Evolutionary conservation across 2,888 invertebrate species (phyloP), one percentile per base, ranked within the genome.

Genomic region (Fragum sueziense): DNA sequence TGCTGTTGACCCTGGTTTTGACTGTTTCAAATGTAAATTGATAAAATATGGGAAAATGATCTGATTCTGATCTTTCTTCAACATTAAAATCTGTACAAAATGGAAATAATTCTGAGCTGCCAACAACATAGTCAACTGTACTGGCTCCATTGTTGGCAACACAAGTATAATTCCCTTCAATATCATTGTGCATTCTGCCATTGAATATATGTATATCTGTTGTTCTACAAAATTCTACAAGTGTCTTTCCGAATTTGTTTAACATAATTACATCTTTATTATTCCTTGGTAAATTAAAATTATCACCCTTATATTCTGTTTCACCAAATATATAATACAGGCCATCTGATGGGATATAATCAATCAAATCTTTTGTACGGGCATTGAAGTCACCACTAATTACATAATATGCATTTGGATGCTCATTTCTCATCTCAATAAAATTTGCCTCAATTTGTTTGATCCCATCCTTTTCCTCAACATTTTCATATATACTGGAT

Each of bases 81-180:
- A 20, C 6, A 22, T 29, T 61, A 17, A 61, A 61, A 29, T 61
- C 33, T 31, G 31, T 61, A 17, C 61, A 61, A 7, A 20, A 3
- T 61, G 27, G 11, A 17, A 29, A 61, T 31, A 61, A 31, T 29
- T 61, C 61, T 31, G 61, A 29, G 61, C 61, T 61, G 31, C 61
- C 61, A 61, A 61, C 33, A 52, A 20, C 52, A 7, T 52, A 20
- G 52, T 52, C 52, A 11, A 11, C 52, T n/a, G 52, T 52, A 52
- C 52, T 52, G 20, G 52, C 52, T 20, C 52, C 52, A 52, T n/a
- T 52, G 52, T 52, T 52, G 52, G n/a, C 7, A 52, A 52, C 52
- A 52, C 52, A 52, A n/a, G 52, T 52, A n/a, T 11, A 52, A 20
- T 52, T 52, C 6, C n/a, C 52, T 6, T 52, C n/a, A 20, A 20